Evolutionary conservation across 2,888 invertebrate genomes (phyloP).

Genomic region (Polymixis lichenea): DNA sequence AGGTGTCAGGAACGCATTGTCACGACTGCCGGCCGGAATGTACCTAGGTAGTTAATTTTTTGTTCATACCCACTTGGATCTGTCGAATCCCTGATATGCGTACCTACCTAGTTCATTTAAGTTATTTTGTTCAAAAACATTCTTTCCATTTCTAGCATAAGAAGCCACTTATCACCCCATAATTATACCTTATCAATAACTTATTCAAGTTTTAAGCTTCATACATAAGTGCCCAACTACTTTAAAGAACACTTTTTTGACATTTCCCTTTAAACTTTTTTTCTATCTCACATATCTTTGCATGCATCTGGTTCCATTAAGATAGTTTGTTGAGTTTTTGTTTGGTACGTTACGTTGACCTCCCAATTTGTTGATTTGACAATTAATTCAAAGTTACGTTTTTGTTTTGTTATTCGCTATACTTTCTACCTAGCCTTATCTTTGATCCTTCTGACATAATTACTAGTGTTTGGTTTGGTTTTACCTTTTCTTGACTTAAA

Average conservation of each 20-base stretch:
- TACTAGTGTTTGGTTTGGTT: not conserved
- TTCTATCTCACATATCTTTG: not conserved
- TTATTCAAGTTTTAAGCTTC: not conserved
- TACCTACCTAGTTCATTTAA: not conserved
- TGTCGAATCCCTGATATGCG: not conserved
- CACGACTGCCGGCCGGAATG: too few relatives aligned
- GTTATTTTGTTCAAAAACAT: not conserved
- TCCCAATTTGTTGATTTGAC: constrained; percentile 54
- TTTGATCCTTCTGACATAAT: constrained; percentile 1
- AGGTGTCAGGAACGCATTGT: too few relatives aligned
- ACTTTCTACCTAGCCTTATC: not conserved
- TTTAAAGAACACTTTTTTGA: not conserved
- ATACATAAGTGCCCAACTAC: not conserved
- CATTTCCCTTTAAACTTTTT: not conserved
- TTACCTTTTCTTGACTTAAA: not conserved
- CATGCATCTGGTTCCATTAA: not conserved
- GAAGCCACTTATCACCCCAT: not conserved
- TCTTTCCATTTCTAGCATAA: not conserved
- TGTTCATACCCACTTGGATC: constrained; percentile 9
- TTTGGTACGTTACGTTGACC: constrained; percentile 13
- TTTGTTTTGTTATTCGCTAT: constrained; percentile 42
- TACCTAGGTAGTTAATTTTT: not conserved
- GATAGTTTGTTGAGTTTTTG: constrained; percentile 43
- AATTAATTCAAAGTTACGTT: constrained; percentile 42
- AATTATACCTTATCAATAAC: not conserved